These are phyloP conservation scores for Xiphophorus couchianus DNA, from an alignment of 2,113 vertebrate genomes.

Conservation along the genomic window DNA sequence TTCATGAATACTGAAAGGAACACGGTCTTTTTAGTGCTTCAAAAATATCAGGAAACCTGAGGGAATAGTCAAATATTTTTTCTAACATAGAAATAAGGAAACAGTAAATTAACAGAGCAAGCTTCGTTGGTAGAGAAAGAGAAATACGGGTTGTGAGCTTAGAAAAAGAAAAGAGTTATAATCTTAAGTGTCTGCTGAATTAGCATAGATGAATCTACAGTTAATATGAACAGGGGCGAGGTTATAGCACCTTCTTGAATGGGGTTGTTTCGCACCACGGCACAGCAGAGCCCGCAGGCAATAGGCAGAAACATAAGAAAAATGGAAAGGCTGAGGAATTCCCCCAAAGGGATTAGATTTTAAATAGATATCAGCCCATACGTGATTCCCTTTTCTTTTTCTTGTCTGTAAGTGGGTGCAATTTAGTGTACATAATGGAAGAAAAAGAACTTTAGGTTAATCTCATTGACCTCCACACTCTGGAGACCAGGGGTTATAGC, in stretches of 20 bases:
- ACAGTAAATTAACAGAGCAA: conserved; percentile 27
- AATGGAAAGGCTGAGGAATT: conserved; percentile 69
- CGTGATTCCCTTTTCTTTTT: conserved; percentile 63
- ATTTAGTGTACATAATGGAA: conserved; percentile 74
- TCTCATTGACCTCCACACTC: conserved; percentile 79
- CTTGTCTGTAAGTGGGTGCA: conserved; percentile 71
- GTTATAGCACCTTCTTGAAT: conserved; percentile 69
- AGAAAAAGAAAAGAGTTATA: conserved; percentile 56
- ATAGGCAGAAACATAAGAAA: conserved; percentile 76
- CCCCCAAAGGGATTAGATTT: conserved; percentile 78
- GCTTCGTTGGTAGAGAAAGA: conserved; percentile 19
- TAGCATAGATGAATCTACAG: conserved; percentile 62
- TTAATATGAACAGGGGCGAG: conserved; percentile 67
- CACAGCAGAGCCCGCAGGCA: conserved; percentile 65
- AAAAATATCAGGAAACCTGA: neutral
- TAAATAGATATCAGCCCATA: conserved; percentile 80
- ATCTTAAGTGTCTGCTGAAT: conserved; percentile 63
- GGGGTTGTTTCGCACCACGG: conserved; percentile 38
- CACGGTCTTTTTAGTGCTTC: conserved; percentile 39
- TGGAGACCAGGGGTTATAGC: conserved; percentile 70
- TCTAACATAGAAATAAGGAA: no score
- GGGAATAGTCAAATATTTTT: no score
- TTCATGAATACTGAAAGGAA: conserved; percentile 34
- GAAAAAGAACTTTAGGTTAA: conserved; percentile 78
- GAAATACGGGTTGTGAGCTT: conserved; percentile 35